These are phyloP conservation scores for Catagonus wagneri DNA, from an alignment of 2,113 vertebrate species.

Conservation along the genomic window DNA sequence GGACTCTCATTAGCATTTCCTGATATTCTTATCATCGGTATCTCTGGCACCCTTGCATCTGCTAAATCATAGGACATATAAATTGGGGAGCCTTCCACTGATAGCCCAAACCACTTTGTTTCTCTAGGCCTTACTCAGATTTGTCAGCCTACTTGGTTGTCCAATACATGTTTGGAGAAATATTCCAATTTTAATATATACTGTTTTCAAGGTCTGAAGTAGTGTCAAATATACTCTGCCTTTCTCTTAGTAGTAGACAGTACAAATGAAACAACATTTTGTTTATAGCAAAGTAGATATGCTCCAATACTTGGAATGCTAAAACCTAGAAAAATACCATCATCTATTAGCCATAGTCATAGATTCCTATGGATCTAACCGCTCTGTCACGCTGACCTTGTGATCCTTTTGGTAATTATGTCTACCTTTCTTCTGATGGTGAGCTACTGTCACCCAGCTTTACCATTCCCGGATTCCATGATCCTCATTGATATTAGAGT, in stretches of 20 bases:
- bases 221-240: background rate
- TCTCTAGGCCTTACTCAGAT: background rate
- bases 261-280: background rate
- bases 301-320: no score
- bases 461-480: background rate
- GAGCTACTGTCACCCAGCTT: background rate
- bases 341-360: background rate
- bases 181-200: background rate
- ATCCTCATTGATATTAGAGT: background rate
- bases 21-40: background rate
- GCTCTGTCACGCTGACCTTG: background rate
- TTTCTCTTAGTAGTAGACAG: background rate
- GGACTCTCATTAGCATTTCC: no score
- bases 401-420: background rate
- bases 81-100: background rate
- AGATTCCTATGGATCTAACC: background rate
- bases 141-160: background rate
- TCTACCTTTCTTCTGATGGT: background rate
- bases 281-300: background rate
- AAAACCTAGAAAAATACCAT: background rate
- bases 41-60: no score
- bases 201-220: background rate
- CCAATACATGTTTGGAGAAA: background rate
- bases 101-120: background rate
- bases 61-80: no score